A percentile compares a stretch with the other conserved stretches of the same genome.
phyloP scores from a whole-genome alignment of 1,140 invertebrate species.

The Drosophila orosa region DNA sequence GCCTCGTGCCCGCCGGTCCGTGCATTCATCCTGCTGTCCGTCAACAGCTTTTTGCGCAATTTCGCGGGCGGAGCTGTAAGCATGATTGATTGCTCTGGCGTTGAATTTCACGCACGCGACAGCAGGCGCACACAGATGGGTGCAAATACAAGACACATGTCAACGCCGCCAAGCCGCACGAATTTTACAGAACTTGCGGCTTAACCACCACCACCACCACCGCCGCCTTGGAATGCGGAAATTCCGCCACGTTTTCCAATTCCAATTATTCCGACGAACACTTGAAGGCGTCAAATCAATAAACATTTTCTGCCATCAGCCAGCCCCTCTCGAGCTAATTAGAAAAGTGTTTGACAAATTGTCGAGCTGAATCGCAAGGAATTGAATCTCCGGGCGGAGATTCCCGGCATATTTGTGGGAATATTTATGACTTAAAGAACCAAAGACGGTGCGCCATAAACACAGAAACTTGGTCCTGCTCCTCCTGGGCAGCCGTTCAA shows the following conservation, averaged over 20 bases:
- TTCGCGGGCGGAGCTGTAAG: constrained; percentile 58
- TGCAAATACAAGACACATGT: constrained; percentile 67
- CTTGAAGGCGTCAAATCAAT: constrained; percentile 60
- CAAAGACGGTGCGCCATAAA: constrained; percentile 24
- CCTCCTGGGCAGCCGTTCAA: constrained; percentile 35
- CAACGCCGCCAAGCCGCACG: constrained; percentile 62
- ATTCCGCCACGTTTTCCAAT: constrained; percentile 39
- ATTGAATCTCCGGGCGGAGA: constrained; percentile 46
- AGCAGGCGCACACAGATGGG: constrained; percentile 21
- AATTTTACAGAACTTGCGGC: constrained; percentile 64
- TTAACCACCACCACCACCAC: too few species aligned
- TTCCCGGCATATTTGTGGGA: constrained; percentile 37
- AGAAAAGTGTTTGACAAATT: constrained; percentile 49
- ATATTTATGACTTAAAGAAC: constrained; percentile 47
- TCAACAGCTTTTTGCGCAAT: constrained; percentile 59
- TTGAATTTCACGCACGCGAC: constrained; percentile 54
- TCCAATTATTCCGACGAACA: constrained; percentile 46
- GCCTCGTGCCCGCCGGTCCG: constrained; percentile 24
- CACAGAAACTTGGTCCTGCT: constrained; percentile 49
- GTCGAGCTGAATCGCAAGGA: constrained; percentile 18
- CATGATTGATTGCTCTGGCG: constrained; percentile 74
- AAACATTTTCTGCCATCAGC: constrained; percentile 49
- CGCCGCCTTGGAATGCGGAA: constrained; percentile 9
- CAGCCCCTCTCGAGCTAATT: constrained; percentile 67
- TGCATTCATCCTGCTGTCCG: constrained; percentile 44